Evolutionary conservation across 2,797 vertebrate genomes (phyloP).

Genomic region (Phoeniculus purpureus): DNA sequence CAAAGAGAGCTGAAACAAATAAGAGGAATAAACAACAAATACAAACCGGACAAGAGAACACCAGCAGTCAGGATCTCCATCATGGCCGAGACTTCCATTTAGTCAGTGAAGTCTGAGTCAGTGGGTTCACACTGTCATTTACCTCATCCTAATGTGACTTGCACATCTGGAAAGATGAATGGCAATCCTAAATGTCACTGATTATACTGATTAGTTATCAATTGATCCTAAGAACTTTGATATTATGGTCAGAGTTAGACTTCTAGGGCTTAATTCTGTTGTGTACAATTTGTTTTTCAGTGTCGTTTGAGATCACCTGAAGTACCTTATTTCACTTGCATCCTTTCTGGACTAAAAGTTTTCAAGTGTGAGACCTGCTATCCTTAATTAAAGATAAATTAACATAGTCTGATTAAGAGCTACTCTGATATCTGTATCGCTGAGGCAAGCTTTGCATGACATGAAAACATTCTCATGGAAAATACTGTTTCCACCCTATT

Average conservation of each 20-base stretch:
- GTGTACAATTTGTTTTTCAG: background rate
- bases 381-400: too few relatives aligned
- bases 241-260: background rate
- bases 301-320: background rate
- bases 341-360: too few relatives aligned
- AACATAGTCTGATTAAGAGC: too few relatives aligned
- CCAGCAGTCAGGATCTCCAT: background rate
- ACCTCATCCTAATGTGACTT: background rate
- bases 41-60: background rate
- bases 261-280: background rate
- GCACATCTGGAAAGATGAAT: background rate
- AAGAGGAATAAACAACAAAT: background rate
- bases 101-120: background rate
- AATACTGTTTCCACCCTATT: fast-evolving
- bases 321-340: background rate
- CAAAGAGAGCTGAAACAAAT: background rate
- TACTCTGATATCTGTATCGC: too few relatives aligned
- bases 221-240: background rate
- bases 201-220: background rate
- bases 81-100: background rate
- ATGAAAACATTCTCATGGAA: background rate
- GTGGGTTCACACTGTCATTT: background rate
- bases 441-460: too few relatives aligned
- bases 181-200: background rate
- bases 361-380: too few relatives aligned